phyloP scores from a whole-genome alignment of 2,113 vertebrate species.

The Dicaeum eximium region DNA sequence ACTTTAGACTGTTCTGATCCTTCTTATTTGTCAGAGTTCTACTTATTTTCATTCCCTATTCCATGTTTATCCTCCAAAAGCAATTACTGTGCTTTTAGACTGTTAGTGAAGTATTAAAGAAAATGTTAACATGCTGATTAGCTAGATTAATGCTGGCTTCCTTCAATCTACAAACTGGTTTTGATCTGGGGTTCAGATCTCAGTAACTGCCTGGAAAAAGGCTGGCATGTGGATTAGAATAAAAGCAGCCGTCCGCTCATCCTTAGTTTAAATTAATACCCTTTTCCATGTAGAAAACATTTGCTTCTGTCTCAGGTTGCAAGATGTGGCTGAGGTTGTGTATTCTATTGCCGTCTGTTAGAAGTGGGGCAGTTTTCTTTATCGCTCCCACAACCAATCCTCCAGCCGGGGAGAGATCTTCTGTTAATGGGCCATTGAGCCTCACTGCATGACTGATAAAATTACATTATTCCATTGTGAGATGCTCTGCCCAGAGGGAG shows the following conservation, averaged over 20 bases:
- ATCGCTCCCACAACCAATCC: too few species aligned
- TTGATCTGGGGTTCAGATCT: not conserved
- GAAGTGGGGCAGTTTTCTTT: too few species aligned
- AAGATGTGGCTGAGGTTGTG: too few species aligned
- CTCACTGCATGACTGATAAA: too few species aligned
- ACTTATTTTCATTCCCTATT: not conserved
- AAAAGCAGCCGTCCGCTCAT: not conserved
- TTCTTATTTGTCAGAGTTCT: not conserved
- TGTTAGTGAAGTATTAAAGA: not conserved
- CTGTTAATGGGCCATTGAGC: too few species aligned
- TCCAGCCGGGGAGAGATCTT: too few species aligned
- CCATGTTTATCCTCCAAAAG: not conserved
- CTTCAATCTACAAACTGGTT: not conserved
- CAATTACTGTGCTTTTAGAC: not conserved
- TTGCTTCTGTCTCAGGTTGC: not conserved
- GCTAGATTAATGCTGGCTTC: not conserved
- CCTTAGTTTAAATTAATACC: not conserved
- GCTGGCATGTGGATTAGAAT: not conserved
- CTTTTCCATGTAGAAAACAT: not conserved
- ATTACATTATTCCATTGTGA: too few species aligned
- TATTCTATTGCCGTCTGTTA: too few species aligned
- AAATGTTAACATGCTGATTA: not conserved
- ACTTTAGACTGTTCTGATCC: not conserved
- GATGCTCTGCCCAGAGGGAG: too few species aligned
- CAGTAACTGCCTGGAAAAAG: not conserved